phyloP scores from a whole-genome alignment of 2,113 vertebrate genomes.

The Vulpes vulpes region DNA sequence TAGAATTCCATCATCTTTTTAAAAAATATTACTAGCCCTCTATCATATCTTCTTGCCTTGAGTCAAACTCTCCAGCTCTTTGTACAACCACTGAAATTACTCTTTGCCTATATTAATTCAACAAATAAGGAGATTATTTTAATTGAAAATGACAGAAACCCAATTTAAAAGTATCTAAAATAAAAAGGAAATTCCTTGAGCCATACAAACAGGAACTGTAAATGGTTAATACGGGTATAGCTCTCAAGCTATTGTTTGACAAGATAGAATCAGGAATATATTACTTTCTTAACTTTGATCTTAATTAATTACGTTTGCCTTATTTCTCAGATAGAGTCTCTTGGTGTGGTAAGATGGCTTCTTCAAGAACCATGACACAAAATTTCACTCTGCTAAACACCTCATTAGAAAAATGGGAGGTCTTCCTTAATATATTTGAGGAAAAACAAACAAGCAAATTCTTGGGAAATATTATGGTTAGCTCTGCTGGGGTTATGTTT shows the following conservation, averaged over 20 bases:
- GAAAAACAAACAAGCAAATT: not conserved
- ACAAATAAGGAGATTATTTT: not conserved
- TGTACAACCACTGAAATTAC: not conserved
- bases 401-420: not conserved
- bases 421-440: not conserved
- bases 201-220: not conserved
- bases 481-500: not conserved
- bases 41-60: not conserved
- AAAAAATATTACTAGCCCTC: not conserved
- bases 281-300: not conserved
- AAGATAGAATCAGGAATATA: not conserved
- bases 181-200: not conserved
- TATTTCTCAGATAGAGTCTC: not conserved
- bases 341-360: not conserved
- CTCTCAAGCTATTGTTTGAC: not conserved
- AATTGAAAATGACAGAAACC: constrained; percentile 19
- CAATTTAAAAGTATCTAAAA: not conserved
- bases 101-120: not conserved
- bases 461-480: not conserved
- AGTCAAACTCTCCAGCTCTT: not conserved
- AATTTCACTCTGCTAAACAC: not conserved
- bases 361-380: not conserved
- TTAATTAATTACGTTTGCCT: constrained; percentile 27
- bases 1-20: not conserved
- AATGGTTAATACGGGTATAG: not conserved